Base-by-base conservation (phyloP, 2,113 vertebrate genomes). In the Pseudorectes ferrugineus region DNA sequence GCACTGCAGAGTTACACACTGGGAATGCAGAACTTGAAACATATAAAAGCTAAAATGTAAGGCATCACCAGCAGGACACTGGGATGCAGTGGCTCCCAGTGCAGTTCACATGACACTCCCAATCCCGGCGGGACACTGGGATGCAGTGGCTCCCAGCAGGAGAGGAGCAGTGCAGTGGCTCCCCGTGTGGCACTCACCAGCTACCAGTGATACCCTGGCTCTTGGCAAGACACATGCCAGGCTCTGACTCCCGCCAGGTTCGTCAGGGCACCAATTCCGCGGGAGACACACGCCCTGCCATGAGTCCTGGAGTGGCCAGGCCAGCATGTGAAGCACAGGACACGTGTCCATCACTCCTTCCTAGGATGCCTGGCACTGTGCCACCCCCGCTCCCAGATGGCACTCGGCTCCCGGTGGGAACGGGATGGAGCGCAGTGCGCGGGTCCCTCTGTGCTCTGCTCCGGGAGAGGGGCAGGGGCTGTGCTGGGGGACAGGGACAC, bases 301-400 rank as follows among this genome's bases (percentile, higher is more conserved):
- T 3, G 33, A 29, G 63, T 51, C 29, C 49, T 11, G 31, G 15
- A 4, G 14, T 1, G 36, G 68, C 61, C 5, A 9, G 51, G 46
- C 14, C 19, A 35, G 57, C 1, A 2, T 10, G 26, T 6, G 65
- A n/a, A 55, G 42, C 22, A 5, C 36, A 22, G 65, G 38, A 35
- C 33, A 25, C 18, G 9, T 23, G 29, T 38, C 33, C 35, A 31
- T 20, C 52, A 1, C n/a, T 21, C 6, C 2, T 22, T 71, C 46
- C 48, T 7, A 12, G 43, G 33, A 12, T 4, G 5, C 11, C 49
- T 8, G 40, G 31, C 26, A 0, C 58, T 2, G 3, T 12, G 36
- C 14, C 33, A 73, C 17, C 17, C 11, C 65, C 78, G 48, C 28
- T 80, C n/a, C 33, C 29, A 7, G 29, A 0, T 0, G 17, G 9